A percentile compares a stretch with the other conserved stretches of the same genome.
These are phyloP conservation scores for Delia radicum DNA, from an alignment of 1,140 invertebrate genomes.

Conservation along the genomic window DNA sequence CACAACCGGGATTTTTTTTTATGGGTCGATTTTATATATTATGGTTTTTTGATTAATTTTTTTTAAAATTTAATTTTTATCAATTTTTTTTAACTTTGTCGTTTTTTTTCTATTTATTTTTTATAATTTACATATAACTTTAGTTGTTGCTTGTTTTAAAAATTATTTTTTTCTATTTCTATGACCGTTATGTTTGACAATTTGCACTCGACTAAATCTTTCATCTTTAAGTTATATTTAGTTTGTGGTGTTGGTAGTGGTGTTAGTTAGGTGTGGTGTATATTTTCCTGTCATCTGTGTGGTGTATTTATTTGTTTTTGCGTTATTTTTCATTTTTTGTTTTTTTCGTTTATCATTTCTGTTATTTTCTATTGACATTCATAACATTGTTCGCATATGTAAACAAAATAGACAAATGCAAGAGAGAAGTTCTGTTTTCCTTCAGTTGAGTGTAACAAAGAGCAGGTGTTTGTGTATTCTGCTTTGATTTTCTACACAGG, in stretches of 20 bases:
- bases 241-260: background rate
- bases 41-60: background rate
- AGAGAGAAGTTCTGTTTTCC: background rate
- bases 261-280: background rate
- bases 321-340: too few relatives aligned
- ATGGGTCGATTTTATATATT: background rate
- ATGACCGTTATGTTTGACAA: conserved; percentile 28
- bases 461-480: background rate
- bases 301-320: background rate
- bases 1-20: conserved; percentile 8
- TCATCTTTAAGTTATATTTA: background rate
- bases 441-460: background rate
- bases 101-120: conserved; percentile 18
- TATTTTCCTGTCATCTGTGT: background rate
- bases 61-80: background rate
- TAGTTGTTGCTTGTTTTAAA: background rate
- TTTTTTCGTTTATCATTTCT: background rate
- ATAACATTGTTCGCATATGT: background rate
- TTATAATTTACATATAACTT: conserved; percentile 25
- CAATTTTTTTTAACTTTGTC: conserved; percentile 7
- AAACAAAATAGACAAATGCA: background rate
- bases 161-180: conserved; percentile 4
- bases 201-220: conserved; percentile 30
- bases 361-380: conserved; percentile 20
- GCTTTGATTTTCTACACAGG: background rate